phyloP scores from a whole-genome alignment of 2,888 invertebrate species.

The Parthenolecanium corni region DNA sequence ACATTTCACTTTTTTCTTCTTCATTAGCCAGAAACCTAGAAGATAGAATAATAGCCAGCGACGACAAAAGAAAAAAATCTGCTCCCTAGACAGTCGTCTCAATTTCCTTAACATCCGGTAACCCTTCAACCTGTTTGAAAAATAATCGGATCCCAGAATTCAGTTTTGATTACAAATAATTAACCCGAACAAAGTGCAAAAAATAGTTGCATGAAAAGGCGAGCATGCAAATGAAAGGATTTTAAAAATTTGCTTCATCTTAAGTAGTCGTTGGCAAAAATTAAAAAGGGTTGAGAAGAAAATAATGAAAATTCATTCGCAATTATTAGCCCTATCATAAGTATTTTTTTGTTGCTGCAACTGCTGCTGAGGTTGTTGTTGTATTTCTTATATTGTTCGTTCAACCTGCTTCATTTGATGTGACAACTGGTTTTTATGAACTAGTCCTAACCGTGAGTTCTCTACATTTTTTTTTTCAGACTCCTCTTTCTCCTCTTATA shows the following conservation, averaged over 20 bases:
- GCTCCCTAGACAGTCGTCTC: no score
- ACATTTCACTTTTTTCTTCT: no score
- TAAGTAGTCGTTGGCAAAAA: not conserved
- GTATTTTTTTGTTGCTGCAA: not conserved
- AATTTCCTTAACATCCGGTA: no score
- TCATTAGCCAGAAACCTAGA: no score
- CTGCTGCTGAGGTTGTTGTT: not conserved
- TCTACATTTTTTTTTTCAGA: not conserved
- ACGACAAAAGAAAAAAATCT: no score
- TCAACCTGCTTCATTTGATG: conserved; percentile 9
- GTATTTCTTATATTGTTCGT: conserved; percentile 3
- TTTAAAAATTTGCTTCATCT: not conserved
- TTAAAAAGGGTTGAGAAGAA: no score
- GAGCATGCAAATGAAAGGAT: no score
- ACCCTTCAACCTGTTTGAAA: no score
- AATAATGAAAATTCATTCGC: not conserved
- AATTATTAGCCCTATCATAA: conserved; percentile 17
- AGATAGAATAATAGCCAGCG: no score
- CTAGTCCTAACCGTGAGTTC: not conserved
- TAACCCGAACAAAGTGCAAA: not conserved
- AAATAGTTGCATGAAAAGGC: not conserved
- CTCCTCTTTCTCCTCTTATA: not conserved
- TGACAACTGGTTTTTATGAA: conserved; percentile 8
- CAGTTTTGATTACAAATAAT: no score
- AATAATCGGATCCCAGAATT: no score